Conservation (phyloP, 2,113 vertebrate genomes). For the Tichodroma muraria region DNA sequence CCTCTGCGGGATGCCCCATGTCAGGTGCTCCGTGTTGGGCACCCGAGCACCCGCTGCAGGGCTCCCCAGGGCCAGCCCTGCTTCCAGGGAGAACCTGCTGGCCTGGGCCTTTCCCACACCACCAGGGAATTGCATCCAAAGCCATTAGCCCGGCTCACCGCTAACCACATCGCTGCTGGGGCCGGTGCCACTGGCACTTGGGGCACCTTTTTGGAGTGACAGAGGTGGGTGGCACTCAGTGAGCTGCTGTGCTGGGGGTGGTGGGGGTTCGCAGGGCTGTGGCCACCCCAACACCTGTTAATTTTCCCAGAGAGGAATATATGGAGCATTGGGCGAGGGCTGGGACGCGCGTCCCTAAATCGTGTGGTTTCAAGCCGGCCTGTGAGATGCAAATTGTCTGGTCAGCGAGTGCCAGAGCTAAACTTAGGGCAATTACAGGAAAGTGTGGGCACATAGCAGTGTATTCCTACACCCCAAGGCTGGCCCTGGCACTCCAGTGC, state of each 20-base stretch:
- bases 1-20: not conserved
- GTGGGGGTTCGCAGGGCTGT: not conserved
- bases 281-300: not conserved
- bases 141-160: not conserved
- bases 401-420: not conserved
- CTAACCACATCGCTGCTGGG: not conserved
- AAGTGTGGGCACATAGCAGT: not conserved
- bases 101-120: not conserved
- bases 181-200: not conserved
- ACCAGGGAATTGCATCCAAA: not conserved
- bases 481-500: not conserved
- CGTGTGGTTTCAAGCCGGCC: conserved; percentile 32
- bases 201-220: not conserved
- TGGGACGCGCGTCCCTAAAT: not conserved
- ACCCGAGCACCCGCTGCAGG: not conserved
- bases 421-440: not conserved
- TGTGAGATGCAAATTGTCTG: conserved; percentile 35
- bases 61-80: not conserved
- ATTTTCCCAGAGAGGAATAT: not conserved
- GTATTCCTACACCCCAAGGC: not conserved
- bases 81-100: not conserved
- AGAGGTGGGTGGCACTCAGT: not conserved
- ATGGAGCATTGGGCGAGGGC: not conserved
- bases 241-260: not conserved
- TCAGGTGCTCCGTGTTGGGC: not conserved